phyloP scores from a whole-genome alignment of 2,797 vertebrate genomes.

The Simalia tracyae region DNA sequence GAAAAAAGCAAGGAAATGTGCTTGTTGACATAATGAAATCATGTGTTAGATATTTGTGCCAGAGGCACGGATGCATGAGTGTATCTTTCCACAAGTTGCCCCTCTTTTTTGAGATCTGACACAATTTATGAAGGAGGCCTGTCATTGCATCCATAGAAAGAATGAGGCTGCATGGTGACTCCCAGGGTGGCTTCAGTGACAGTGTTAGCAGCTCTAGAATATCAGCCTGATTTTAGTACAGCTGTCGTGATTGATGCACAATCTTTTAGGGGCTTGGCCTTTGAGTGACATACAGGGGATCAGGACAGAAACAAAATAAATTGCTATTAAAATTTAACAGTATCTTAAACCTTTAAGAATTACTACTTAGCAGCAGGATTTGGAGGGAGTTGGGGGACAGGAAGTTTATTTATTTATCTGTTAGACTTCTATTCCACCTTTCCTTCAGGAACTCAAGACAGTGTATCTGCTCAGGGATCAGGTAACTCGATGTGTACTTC shows the following conservation, averaged over 20 bases:
- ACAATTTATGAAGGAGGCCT: not conserved
- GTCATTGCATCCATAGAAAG: not conserved
- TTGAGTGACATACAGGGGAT: not conserved
- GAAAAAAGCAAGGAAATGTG: not conserved
- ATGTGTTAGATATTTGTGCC: not conserved
- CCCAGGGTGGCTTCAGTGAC: too few relatives aligned
- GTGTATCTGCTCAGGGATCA: not conserved
- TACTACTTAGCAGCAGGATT: not conserved
- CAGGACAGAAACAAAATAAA: not conserved
- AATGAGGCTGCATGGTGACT: not conserved
- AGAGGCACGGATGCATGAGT: not conserved
- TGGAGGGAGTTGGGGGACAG: not conserved
- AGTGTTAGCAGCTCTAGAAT: too few relatives aligned
- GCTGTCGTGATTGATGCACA: not conserved
- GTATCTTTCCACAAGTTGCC: not conserved
- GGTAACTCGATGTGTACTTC: not conserved
- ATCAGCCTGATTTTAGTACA: not conserved
- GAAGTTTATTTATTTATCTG: not conserved
- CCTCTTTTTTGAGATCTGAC: not conserved
- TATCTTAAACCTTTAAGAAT: not conserved
- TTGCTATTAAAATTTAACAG: not conserved
- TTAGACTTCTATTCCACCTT: not conserved
- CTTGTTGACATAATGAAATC: not conserved
- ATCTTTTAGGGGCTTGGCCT: not conserved
- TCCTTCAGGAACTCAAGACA: not conserved